Base-by-base conservation (phyloP, 2,888 invertebrate species). In the Orgyia antiqua region DNA sequence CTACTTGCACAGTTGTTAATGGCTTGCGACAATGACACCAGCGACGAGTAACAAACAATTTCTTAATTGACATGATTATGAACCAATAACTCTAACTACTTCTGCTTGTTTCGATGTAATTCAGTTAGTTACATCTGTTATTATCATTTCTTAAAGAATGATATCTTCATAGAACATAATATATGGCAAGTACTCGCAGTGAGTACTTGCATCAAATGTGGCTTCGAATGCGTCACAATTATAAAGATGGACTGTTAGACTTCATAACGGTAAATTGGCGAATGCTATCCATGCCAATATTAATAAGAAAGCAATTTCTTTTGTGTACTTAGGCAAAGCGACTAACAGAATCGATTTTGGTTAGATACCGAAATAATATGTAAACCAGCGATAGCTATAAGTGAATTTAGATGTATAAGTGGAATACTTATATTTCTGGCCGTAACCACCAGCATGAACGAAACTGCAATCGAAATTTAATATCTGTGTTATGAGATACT, bases 221-320 rank as follows among this genome's bases (percentile, higher is more conserved):
- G 41, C 45, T 35, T 17, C 45, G 51, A 46, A 65, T 75, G 71
- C 67, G 72, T 76, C 76, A 76, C 66, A 48, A 48, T 60, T 55
- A 56, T 62, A 62, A 66, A 69, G 70, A 57, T 51, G 42, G 52
- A 55, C 39, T 55, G 58, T 50, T 61, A 56, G 43, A 55, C 46
- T 51, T 35, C 45, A 59, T 74, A 78, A 75, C 76, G 69, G 74
- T 68, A 68, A 43, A 45, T 36, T 58, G 68, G 67, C 68, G 62
- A 60, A 58, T 45, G 45, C 51, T 41, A 20, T 20, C n/a, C n/a
- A n/a, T n/a, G n/a, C n/a, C n/a, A n/a, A n/a, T n/a, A n/a, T n/a
- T n/a, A n/a, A n/a, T n/a, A n/a, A n/a, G n/a, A n/a, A n/a, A n/a
- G n/a, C n/a, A n/a, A n/a, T n/a, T n/a, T n/a, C n/a, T n/a, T n/a